Conservation (phyloP, 2,797 vertebrate species). For the Oreonectes daqikongensis region DNA sequence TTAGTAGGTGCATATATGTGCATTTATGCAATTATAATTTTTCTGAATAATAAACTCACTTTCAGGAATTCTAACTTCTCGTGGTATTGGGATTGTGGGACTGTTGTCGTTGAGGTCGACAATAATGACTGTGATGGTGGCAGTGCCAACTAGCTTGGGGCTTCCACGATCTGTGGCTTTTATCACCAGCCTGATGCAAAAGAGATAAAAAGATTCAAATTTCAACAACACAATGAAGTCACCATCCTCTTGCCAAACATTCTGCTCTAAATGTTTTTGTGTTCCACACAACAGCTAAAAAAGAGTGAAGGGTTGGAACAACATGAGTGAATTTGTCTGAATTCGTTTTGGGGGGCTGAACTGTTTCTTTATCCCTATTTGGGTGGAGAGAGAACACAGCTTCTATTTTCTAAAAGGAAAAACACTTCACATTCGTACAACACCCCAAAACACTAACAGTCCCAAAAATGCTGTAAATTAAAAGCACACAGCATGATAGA, state of each 20-base stretch:
- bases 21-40: too few relatives aligned
- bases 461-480: constrained; percentile 45
- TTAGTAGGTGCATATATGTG: constrained; percentile 3
- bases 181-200: constrained; percentile 83
- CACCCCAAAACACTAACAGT: constrained; percentile 38
- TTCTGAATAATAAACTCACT: constrained; percentile 76
- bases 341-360: background rate
- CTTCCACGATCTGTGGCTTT: constrained; percentile 92
- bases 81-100: constrained; percentile 91
- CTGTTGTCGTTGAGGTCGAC: constrained; percentile 97
- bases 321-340: background rate
- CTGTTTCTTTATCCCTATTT: background rate
- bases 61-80: constrained; percentile 90
- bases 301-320: background rate
- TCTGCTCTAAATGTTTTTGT: background rate
- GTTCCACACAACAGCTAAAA: background rate
- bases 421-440: constrained; percentile 22
- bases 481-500: constrained; percentile 43
- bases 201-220: constrained; percentile 18
- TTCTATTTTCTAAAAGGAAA: constrained; percentile 22
- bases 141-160: constrained; percentile 87
- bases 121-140: constrained; percentile 92
- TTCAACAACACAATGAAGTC: background rate
- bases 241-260: background rate
- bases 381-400: background rate